Evolutionary conservation across 2,113 vertebrate genomes (phyloP), one percentile per base, ranked within the genome.

Genomic region (Pholis gunnellus): DNA sequence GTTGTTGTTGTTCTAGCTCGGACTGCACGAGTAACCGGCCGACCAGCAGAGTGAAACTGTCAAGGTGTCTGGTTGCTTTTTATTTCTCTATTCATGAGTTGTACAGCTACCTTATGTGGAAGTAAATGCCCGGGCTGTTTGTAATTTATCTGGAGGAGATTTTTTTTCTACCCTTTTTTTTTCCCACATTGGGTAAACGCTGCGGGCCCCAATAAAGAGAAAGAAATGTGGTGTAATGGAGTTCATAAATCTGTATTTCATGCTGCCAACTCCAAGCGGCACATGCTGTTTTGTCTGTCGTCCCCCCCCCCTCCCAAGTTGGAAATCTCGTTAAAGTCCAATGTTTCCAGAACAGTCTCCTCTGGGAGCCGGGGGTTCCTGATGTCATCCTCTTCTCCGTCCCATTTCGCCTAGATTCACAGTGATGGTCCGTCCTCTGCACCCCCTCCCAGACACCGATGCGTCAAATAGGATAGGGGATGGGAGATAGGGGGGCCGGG

Each of bases 171-270:
- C 42, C 3, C 22, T 82, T 83, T 89, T 90, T 91, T 50, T 50
- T n/a, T 20, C 34, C 87, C 76, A 83, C 84, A 65, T 70, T 84
- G 88, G 89, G 69, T 89, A 92, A 93, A 93, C 88, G 91, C 92
- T 91, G 66, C 84, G 92, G 91, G 87, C 90, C 87, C 85, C 90
- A 93, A 93, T 95, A 95, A 95, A 95, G 85, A 88, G 83, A 80
- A 85, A 92, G 73, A 94, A 94, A 95, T 89, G 85, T 13, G 85
- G 85, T 94, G 92, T 95, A 95, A 95, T 94, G 90, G 91, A 94
- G 89, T 94, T 94, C 93, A 94, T 94, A 94, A 95, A 95, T 95
- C 92, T 94, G 92, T 89, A 84, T 94, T 95, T 93, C 90, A 88
- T 75, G 84, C 90, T 94, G 94, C 93, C 94, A 95, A 89, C 88